Conservation (phyloP, 2,888 invertebrate species). For the Chrysodeixis includens region DNA sequence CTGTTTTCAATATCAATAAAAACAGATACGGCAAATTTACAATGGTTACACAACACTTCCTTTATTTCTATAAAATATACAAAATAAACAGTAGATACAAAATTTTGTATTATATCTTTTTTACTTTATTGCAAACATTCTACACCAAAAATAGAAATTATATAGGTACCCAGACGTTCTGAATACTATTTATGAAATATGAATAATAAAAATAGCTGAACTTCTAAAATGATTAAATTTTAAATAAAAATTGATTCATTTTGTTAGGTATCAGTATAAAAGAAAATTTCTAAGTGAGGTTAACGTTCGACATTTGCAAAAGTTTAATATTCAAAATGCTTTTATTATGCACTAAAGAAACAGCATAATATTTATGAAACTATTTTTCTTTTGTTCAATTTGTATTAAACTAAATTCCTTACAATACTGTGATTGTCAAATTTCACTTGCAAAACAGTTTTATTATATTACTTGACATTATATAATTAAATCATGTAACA, state of each 20-base stretch:
- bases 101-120: no score
- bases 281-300: slow-evolving; percentile 44
- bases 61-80: neutral
- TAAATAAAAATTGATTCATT: neutral
- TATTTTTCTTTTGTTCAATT: no score
- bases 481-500: neutral
- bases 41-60: neutral
- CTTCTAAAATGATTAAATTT: neutral
- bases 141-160: no score
- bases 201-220: neutral
- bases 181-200: neutral
- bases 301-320: slow-evolving; percentile 49
- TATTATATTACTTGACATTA: neutral
- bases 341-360: slow-evolving; percentile 15
- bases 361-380: slow-evolving; percentile 8
- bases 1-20: slow-evolving; percentile 26
- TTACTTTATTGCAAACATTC: no score
- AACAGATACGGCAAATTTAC: neutral
- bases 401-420: no score
- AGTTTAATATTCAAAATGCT: slow-evolving; percentile 22
- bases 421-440: no score
- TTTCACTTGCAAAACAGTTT: neutral
- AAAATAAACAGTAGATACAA: no score
- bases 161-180: neutral
- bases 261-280: neutral